Base-by-base conservation (phyloP, 2,797 vertebrate species). In the Microctenopoma stevenorrisi region DNA sequence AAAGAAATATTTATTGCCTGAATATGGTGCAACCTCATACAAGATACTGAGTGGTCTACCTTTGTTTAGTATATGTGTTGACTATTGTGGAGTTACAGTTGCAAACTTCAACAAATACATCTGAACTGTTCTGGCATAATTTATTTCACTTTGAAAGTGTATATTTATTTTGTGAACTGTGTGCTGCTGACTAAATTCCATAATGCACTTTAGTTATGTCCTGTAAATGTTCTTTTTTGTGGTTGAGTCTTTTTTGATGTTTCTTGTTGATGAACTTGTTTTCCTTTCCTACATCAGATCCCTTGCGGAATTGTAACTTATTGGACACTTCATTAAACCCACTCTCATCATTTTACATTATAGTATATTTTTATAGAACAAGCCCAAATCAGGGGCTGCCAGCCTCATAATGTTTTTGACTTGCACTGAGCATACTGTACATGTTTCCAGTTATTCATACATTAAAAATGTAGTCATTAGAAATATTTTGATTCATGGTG, bases 161-260 rank as follows among this genome's bases (percentile, higher is more conserved):
- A 89, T 97, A 97, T 97, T 98, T 97, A 97, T 97, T 91, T 91
- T 95, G 93, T 96, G 96, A 98, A 96, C 46, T 48, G 46, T 48
- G 46, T 96, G 96, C 97, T 98, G 97, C 96, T 97, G 96, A 96
- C 92, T 94, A 90, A 93, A 92, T 90, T 93, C 94, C 94, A 95
- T 95, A 94, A 95, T 96, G 96, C 97, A 98, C 97, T 98, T 98
- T 98, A 97, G 93, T 91, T 88, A 76, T 77, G 88, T 90, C 78
- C 78, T 86, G 86, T 84, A 80, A 65, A 89, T 88, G 89, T 92
- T 92, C 90, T 86, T 85, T 86, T 85, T 86, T 93, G 88, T 92
- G 89, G 88, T 92, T 87, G 79, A 75, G 64, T 90, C 82, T 80
- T 63, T 26, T 79, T 69, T 69, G 66, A 69, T 70, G 64, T 73